These are phyloP conservation scores for Cataglyphis altisquamis DNA, from an alignment of 2,888 invertebrate species.

Conservation along the genomic window DNA sequence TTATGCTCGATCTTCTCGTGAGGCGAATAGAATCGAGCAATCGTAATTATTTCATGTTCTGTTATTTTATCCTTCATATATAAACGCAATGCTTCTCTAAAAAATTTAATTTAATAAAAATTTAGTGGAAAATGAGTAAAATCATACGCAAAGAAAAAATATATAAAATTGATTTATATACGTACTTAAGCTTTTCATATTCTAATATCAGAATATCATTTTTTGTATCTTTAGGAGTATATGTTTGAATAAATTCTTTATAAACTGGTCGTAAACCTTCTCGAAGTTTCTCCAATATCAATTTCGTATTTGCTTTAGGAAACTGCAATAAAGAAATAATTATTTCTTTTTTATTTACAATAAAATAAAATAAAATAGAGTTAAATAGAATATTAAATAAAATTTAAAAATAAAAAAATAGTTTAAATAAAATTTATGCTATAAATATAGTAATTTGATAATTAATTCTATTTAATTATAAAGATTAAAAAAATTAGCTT, in stretches of 20 bases:
- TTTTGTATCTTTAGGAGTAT: constrained; percentile 86
- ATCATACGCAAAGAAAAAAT: neutral
- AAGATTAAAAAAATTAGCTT: neutral
- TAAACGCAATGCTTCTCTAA: constrained; percentile 89
- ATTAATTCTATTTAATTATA: constrained; percentile 20
- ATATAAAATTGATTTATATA: constrained; percentile 24
- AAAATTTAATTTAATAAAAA: constrained; percentile 20
- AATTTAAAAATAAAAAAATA: neutral
- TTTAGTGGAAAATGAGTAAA: constrained; percentile 23
- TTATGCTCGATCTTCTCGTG: constrained; percentile 86
- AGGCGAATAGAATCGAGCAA: constrained; percentile 91
- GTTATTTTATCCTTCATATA: constrained; percentile 91
- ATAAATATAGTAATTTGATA: neutral
- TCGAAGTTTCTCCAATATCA: constrained; percentile 92
- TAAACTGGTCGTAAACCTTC: constrained; percentile 90
- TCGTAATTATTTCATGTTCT: constrained; percentile 93
- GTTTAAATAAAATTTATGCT: neutral
- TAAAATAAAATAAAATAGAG: neutral
- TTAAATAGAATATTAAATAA: neutral
- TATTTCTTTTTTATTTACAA: neutral
- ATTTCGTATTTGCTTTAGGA: constrained; percentile 90
- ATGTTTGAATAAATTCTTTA: constrained; percentile 92
- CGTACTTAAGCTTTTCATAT: constrained; percentile 85
- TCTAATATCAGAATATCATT: constrained; percentile 78
- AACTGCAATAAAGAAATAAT: constrained; percentile 87